Base-by-base conservation (phyloP, 2,113 vertebrate species). In the Microtus richardsoni region DNA sequence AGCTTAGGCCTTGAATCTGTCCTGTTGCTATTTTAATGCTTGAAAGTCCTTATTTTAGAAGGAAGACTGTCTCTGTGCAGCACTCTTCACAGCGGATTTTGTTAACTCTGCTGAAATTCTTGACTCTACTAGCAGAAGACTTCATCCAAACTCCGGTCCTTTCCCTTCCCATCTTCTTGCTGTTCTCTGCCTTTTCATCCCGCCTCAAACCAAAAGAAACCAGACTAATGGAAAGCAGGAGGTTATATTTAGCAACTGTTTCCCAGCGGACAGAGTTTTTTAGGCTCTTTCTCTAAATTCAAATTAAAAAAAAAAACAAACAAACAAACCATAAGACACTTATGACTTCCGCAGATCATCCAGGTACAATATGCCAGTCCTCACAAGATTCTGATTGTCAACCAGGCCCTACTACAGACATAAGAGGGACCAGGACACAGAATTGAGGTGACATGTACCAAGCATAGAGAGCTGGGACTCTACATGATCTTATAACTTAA, bases 201-300 rank as follows among this genome's bases (percentile, higher is more conserved):
- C 13, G 28, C 17, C 10, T 86, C 28, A n/a, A 49, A 49, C 21
- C 5, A 49, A 73, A 91, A 93, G 78, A 82, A 95, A 86, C 83
- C 64, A 93, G 47, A 89, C 71, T 79, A 54, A 3, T 73, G 70
- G 24, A 52, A 71, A 80, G 52, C 79, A 85, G 21, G 66, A 89
- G 80, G 77, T 96, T 83, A 21, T 92, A 92, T 93, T 52, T 88
- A 21, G 58, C 82, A 96, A 95, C 58, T 84, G 62, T 33, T 17
- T 16, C 64, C 28, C n/a, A 75, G 49, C 58, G 4, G 49, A 24
- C 41, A 44, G 58, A 82, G 30, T 49, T 77, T 24, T 75, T 83
- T 49, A 93, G 36, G 26, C 3, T 91, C 17, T 11, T 30, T 10
- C 49, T 82, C 86, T 92, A 95, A 88, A 77, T 91, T 79, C 71